A percentile compares a stretch with the other conserved stretches of the same genome.
Conservation (phyloP, 2,113 vertebrate species). For the Hassar affinis region DNA sequence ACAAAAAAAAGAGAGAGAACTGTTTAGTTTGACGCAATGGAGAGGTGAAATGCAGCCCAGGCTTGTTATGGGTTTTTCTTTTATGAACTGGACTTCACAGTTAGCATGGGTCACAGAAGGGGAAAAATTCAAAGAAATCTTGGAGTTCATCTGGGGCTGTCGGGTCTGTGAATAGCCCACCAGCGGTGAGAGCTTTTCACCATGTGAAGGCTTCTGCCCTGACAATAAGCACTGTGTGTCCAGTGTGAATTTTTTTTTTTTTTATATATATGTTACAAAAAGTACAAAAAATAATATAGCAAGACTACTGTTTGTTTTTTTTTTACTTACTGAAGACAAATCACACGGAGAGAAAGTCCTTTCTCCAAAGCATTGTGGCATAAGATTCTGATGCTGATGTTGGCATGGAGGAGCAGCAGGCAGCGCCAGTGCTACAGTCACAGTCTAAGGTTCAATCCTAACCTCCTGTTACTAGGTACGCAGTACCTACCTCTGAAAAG, state of each 20-base stretch:
- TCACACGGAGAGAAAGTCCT: neutral
- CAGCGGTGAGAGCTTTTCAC: neutral
- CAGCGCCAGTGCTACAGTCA: neutral
- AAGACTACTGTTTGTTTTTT: neutral
- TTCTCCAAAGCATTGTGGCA: neutral
- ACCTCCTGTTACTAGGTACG: neutral
- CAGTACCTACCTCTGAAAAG: neutral
- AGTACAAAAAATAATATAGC: neutral
- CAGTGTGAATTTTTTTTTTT: neutral
- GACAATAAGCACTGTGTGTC: neutral
- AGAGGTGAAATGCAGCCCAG: conserved; percentile 18
- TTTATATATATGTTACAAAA: neutral
- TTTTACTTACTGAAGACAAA: neutral
- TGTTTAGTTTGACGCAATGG: conserved; percentile 31
- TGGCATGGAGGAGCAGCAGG: neutral
- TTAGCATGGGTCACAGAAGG: conserved; percentile 1
- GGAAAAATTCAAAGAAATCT: conserved; percentile 14
- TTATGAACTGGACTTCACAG: conserved; percentile 24
- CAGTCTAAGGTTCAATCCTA: neutral
- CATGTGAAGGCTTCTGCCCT: conserved; percentile 9
- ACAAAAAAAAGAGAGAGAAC: conserved; percentile 27
- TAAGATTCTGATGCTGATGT: neutral
- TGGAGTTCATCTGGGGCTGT: neutral
- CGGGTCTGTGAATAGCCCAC: neutral
- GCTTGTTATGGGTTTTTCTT: conserved; percentile 2